Evolutionary conservation across 2,888 invertebrate genomes (phyloP), one percentile per base, ranked within the genome.

Genomic region (Diachrysia chrysitis): DNA sequence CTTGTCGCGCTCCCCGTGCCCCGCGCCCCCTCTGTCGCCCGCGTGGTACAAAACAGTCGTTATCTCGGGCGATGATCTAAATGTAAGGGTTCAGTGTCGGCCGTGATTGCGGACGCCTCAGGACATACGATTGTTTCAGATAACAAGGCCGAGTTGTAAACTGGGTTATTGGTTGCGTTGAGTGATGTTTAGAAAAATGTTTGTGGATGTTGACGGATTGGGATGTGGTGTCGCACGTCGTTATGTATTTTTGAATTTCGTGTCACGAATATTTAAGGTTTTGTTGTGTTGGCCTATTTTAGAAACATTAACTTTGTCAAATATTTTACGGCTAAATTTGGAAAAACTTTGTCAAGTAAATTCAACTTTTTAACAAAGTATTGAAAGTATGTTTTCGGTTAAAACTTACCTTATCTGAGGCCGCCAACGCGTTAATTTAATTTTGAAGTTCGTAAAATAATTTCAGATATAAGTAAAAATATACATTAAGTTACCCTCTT

Each of bases 41-140:
- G 61, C 9, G 63, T 65, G 63, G 74, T 73, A 76, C 75, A 76
- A 76, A 90, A 90, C 88, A 89, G 82, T 86, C 84, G 86, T 90
- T 92, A 93, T 93, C 93, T 87, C 73, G 70, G 65, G 81, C 86
- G 87, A 89, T 90, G 89, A 93, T 93, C 93, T 92, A 87, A 91
- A 89, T 89, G 90, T 88, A 88, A 86, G 89, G 90, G 88, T 80
- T 74, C 78, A 69, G 77, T 82, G 79, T 81, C 78, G 82, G 82
- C 83, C 78, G 85, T 86, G 90, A 92, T 92, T 90, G 87, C 88
- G 78, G 86, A 79, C 88, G 89, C 90, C 90, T 85, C 85, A 87
- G 89, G 91, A 89, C 89, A 88, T 73, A 83, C 88, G 90, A 91
- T 92, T 87, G 93, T 87, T 88, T 83, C 79, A 85, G 86, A 85